Percentiles rank a stretch among this genome's conserved stretches.
phyloP scores from a whole-genome alignment of 2,888 invertebrate genomes.

The Phalera bucephala region DNA sequence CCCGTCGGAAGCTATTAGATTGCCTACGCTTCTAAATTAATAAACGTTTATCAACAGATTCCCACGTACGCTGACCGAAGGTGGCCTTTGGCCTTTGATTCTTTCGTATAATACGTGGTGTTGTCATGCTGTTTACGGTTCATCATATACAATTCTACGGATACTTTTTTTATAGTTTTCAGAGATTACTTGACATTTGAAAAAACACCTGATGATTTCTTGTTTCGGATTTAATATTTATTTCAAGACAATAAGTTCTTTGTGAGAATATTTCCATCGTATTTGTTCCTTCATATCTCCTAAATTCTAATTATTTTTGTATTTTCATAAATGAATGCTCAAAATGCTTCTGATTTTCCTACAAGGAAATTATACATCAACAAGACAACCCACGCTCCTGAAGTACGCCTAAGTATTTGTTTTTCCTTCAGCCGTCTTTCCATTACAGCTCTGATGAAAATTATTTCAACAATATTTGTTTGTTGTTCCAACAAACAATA shows the following conservation, averaged over 20 bases:
- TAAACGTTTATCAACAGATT: not conserved
- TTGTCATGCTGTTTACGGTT: too few species aligned
- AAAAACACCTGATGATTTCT: too few species aligned
- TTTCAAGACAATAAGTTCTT: too few species aligned
- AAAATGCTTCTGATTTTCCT: not conserved
- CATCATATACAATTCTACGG: too few species aligned
- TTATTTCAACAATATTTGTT: not conserved
- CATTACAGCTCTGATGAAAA: not conserved
- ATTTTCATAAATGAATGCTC: not conserved
- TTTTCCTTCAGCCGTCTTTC: not conserved
- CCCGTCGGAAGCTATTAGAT: not conserved
- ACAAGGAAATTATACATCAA: not conserved
- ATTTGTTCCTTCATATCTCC: too few species aligned
- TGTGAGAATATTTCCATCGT: too few species aligned
- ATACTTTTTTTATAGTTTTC: too few species aligned
- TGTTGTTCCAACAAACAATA: not conserved
- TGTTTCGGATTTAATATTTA: too few species aligned
- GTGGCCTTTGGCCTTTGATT: not conserved
- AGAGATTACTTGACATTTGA: too few species aligned
- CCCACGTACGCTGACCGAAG: not conserved
- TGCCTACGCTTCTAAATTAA: not conserved
- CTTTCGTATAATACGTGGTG: not conserved
- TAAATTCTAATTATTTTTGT: too few species aligned
- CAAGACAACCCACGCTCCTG: not conserved
- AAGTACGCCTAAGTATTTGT: not conserved